phyloP scores from a whole-genome alignment of 2,888 invertebrate genomes.

The Hemistola chrysoprasaria region DNA sequence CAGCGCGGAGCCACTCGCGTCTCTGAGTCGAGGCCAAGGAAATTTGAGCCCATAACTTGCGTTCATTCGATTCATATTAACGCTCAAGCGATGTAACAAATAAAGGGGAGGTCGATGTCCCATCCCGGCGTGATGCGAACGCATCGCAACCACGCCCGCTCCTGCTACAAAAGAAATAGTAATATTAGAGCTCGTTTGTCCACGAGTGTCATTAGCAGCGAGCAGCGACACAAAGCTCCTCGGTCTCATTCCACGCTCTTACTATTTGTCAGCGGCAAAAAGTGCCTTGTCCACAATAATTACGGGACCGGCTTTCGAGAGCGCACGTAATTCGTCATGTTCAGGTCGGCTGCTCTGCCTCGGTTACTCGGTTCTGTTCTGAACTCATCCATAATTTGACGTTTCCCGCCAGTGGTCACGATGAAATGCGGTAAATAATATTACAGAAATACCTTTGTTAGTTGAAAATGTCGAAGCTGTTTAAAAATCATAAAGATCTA shows the following conservation, averaged over 20 bases:
- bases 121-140: conserved; percentile 56
- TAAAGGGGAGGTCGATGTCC: conserved; percentile 74
- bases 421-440: conserved; percentile 60
- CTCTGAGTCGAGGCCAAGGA: conserved; percentile 52
- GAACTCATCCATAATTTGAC: conserved; percentile 78
- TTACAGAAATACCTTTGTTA: conserved; percentile 24
- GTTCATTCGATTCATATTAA: conserved; percentile 77
- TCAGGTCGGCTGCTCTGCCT: conserved; percentile 79
- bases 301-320: conserved; percentile 77
- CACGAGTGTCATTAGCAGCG: conserved; percentile 74
- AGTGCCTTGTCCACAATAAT: conserved; percentile 81
- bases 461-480: conserved; percentile 13
- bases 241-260: conserved; percentile 75
- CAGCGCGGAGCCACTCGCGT: conserved; percentile 50
- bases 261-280: conserved; percentile 81
- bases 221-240: conserved; percentile 64
- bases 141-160: conserved; percentile 61
- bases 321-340: conserved; percentile 80
- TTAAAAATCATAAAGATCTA: too few relatives aligned
- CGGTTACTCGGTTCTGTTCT: too few relatives aligned
- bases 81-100: conserved; percentile 75
- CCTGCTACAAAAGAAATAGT: conserved; percentile 78
- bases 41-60: conserved; percentile 70
- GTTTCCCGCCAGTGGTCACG: conserved; percentile 70
- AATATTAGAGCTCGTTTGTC: conserved; percentile 73